Evolutionary conservation across 2,797 vertebrate genomes (phyloP), one percentile per base, ranked within the genome.

Genomic region (Hapalemur alaotrensis): DNA sequence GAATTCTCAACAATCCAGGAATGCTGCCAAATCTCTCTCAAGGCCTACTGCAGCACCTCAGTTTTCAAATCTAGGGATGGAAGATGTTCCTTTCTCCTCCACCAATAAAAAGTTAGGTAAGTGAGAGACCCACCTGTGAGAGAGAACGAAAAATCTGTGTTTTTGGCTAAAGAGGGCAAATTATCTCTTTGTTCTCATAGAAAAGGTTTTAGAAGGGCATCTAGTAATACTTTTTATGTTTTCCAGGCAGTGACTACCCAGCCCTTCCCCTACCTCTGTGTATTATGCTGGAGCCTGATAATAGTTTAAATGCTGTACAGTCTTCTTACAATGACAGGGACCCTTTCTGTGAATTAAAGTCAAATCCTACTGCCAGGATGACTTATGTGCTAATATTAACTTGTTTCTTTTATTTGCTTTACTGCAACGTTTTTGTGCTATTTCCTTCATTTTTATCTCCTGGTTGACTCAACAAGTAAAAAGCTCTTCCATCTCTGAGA

Each of bases 91-190:
- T 0, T 14, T 97, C 14, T 97, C 98, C 32, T 98, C 98, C 5
- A 97, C 98, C 52, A 98, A 94, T 98, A 99, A 97, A 98, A 99
- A 98, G 76, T 97, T 98, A 85, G 98, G 98, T 99, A 98, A 98
- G 89, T 73, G 63, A 89, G 72, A 52, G 76, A 9, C 23, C 20
- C 78, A 41, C 20, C 10, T 83, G 38, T 81, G 41, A 92, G n/a
- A 94, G 59, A 75, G 48, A 63, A n/a, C 17, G 7, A 89, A 73
- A 3, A 4, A 52, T 23, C 61, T 79, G 52, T 41, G 73, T 46
- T 96, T 69, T 93, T 46, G 52, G 70, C 65, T 93, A n/a, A 30
- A 43, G 48, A 95, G 41, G 79, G 22, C 2, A 96, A 5, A 3
- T 59, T 92, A 52, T 59, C 17, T 92, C 59, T 80, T 93, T 57